A percentile compares a stretch with the other conserved stretches of the same genome.
phyloP scores from a whole-genome alignment of 2,888 invertebrate genomes.

The Drosophila nigricruria region DNA sequence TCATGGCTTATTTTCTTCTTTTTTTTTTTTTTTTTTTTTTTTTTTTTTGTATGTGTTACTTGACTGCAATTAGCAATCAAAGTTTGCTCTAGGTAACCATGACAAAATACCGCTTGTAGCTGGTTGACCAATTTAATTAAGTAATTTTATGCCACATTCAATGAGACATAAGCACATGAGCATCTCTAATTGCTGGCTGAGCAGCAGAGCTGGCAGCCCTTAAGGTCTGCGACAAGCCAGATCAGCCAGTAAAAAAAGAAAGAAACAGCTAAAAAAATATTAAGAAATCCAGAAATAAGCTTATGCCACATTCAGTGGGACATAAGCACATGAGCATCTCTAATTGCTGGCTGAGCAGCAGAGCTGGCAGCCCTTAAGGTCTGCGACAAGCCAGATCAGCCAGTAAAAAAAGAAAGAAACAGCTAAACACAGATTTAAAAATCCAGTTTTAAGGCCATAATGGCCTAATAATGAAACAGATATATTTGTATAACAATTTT shows the following conservation, averaged over 20 bases:
- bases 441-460: too few relatives aligned
- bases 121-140: conserved; percentile 15
- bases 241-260: too few relatives aligned
- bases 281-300: too few relatives aligned
- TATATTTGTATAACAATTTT: too few relatives aligned
- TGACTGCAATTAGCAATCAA: conserved; percentile 8
- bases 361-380: too few relatives aligned
- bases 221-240: too few relatives aligned
- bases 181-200: neutral
- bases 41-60: neutral
- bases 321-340: neutral
- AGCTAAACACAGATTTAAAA: too few relatives aligned
- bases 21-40: neutral
- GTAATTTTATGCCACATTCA: conserved; percentile 7
- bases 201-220: neutral
- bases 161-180: neutral
- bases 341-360: neutral
- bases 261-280: too few relatives aligned
- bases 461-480: too few relatives aligned
- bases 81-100: conserved; percentile 6
- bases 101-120: conserved; percentile 6
- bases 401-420: too few relatives aligned
- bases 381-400: too few relatives aligned
- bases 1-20: neutral
- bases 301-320: neutral